phyloP scores from a whole-genome alignment of 2,888 invertebrate species.

The Andrena dorsata region DNA sequence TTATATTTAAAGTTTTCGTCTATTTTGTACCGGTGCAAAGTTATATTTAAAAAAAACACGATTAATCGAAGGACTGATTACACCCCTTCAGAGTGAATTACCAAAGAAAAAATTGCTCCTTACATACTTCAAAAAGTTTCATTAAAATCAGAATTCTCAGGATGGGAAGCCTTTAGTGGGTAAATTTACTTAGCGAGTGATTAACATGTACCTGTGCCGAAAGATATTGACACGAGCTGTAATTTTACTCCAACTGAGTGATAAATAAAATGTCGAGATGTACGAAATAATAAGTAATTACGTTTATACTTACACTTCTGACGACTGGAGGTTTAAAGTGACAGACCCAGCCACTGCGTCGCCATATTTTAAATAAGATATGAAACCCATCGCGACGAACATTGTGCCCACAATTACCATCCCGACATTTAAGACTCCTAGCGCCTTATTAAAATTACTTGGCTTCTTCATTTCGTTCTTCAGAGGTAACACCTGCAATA shows the following conservation, averaged over 20 bases:
- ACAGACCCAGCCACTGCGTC: constrained; percentile 93
- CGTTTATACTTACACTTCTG: constrained; percentile 70
- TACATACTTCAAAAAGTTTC: too few relatives aligned
- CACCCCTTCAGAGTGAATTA: too few relatives aligned
- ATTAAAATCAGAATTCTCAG: too few relatives aligned
- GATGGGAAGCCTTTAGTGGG: too few relatives aligned
- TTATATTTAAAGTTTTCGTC: too few relatives aligned
- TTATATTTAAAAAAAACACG: too few relatives aligned
- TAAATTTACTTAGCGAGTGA: constrained; percentile 35
- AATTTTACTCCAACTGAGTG: background rate
- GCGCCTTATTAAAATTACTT: constrained; percentile 90
- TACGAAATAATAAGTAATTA: background rate
- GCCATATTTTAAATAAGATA: constrained; percentile 96
- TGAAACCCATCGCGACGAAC: constrained; percentile 93
- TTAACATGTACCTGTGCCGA: constrained; percentile 13
- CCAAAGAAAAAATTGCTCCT: too few relatives aligned
- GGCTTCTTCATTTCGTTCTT: constrained; percentile 96
- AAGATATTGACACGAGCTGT: background rate
- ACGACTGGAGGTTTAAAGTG: constrained; percentile 92
- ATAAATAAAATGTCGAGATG: background rate
- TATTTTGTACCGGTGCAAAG: too few relatives aligned
- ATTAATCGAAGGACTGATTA: too few relatives aligned
- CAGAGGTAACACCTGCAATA: constrained; percentile 93
- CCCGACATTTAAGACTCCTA: constrained; percentile 95
- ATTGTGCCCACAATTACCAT: constrained; percentile 93